A percentile compares a stretch with the other conserved stretches of the same genome.
These are phyloP conservation scores for Acanthochromis polyacanthus DNA, from an alignment of 2,113 vertebrate species.

Conservation along the genomic window DNA sequence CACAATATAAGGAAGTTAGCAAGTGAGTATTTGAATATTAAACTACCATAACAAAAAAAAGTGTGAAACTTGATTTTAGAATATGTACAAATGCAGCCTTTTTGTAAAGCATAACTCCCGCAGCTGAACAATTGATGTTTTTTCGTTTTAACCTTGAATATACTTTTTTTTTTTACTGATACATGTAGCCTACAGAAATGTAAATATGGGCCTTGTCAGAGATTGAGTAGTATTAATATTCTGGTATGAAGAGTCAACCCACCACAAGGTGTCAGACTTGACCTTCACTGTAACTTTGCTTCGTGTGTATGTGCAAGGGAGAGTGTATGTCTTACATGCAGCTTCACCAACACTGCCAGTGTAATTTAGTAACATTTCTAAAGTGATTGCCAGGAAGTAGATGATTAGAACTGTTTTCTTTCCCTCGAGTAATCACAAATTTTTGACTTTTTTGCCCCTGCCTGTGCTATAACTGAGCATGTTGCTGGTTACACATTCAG, in stretches of 20 bases:
- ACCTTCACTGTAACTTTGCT: constrained; percentile 24
- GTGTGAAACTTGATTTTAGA: background rate
- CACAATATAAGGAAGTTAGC: constrained; percentile 99
- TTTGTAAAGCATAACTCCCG: no score
- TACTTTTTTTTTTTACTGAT: no score
- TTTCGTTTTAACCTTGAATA: no score
- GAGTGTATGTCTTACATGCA: constrained; percentile 10
- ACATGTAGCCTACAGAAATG: no score
- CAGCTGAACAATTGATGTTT: no score
- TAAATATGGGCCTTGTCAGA: background rate
- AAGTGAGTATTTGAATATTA: constrained; percentile 88
- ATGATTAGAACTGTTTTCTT: constrained; percentile 11
- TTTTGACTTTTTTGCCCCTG: background rate
- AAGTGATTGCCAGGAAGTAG: background rate
- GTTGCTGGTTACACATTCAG: background rate
- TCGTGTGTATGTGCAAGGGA: background rate
- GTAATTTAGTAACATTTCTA: constrained; percentile 24
- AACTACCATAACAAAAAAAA: no score
- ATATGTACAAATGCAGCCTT: no score
- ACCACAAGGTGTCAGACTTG: constrained; percentile 82
- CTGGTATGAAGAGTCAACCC: constrained; percentile 12
- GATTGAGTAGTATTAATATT: background rate
- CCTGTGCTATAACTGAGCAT: constrained; percentile 5
- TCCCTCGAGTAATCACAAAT: background rate
- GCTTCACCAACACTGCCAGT: constrained; percentile 1